phyloP scores from a whole-genome alignment of 92 coral and sea anemone species.

The Phenganax stokvisi region DNA sequence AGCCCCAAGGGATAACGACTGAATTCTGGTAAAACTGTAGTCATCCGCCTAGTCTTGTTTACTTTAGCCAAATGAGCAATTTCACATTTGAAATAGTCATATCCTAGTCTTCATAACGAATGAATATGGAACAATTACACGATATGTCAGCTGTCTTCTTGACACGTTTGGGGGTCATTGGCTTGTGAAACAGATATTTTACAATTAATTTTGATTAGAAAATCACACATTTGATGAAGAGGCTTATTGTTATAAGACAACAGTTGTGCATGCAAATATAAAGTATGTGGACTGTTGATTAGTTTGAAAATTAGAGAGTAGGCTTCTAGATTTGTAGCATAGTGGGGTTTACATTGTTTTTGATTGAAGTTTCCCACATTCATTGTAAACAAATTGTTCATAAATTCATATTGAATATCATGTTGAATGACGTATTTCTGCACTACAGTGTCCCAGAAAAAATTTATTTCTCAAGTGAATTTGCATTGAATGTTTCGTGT shows the following conservation, averaged over 20 bases:
- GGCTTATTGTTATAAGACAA: neutral
- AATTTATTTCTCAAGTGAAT: neutral
- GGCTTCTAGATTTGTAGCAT: neutral
- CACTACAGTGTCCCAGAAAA: neutral
- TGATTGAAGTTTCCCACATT: neutral
- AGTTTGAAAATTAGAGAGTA: neutral
- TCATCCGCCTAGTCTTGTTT: neutral
- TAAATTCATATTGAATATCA: neutral
- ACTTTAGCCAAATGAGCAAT: neutral
- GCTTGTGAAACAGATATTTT: neutral
- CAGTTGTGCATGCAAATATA: neutral
- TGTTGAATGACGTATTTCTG: no score
- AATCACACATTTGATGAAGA: neutral
- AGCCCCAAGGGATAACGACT: no score
- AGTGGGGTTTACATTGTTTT: neutral
- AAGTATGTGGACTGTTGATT: neutral
- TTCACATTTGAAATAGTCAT: no score
- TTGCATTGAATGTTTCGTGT: neutral
- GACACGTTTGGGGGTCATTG: no score
- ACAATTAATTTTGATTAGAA: neutral
- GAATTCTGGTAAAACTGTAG: no score
- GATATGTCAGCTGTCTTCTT: no score
- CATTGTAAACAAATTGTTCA: neutral
- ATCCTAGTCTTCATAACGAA: neutral
- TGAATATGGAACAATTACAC: neutral